phyloP scores from a whole-genome alignment of 2,888 invertebrate genomes.

The Limnephilus marmoratus region DNA sequence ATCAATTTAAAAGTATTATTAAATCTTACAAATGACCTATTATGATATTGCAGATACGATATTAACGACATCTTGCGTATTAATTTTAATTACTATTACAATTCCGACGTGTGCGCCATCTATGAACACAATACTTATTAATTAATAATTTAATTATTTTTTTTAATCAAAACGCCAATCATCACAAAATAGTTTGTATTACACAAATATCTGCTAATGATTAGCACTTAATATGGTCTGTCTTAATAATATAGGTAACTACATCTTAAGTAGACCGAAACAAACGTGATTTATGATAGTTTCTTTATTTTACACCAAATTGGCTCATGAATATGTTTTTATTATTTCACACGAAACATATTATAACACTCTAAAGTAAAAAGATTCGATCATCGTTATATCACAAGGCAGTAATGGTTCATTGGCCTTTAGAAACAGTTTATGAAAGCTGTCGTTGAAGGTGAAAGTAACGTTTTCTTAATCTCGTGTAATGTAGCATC shows the following conservation, averaged over 20 bases:
- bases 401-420: constrained; percentile 10
- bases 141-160: too few species aligned
- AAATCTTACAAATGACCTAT: too few species aligned
- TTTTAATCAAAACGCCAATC: not conserved
- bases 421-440: not conserved
- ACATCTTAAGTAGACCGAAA: not conserved
- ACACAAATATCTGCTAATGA: not conserved
- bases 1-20: too few species aligned
- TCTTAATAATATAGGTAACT: not conserved
- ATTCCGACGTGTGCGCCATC: too few species aligned
- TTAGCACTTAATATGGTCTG: not conserved
- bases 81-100: too few species aligned
- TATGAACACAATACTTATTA: too few species aligned
- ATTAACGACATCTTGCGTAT: too few species aligned
- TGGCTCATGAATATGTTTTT: not conserved
- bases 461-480: constrained; percentile 22
- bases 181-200: not conserved
- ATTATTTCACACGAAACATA: not conserved
- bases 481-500: not conserved
- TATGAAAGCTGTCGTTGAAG: constrained; percentile 21
- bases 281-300: not conserved
- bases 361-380: not conserved
- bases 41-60: too few species aligned
- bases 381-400: constrained; percentile 31
- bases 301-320: not conserved